Evolutionary conservation across 2,888 invertebrate species (phyloP).

Genomic region (Pristionchus exspectatus): DNA sequence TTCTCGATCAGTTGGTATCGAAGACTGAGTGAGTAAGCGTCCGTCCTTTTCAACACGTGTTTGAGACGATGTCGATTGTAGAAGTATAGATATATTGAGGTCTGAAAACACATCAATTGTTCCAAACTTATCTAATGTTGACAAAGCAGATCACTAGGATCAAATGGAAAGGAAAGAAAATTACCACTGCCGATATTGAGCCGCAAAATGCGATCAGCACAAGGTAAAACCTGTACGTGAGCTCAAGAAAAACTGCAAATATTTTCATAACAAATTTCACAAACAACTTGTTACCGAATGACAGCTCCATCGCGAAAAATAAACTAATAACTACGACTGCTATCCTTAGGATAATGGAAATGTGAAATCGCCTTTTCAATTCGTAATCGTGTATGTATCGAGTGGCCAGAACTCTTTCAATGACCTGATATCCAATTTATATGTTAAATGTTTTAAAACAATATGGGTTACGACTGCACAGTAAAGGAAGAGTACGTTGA

Average conservation of each 20-base stretch:
- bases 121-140: too few relatives aligned
- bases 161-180: not conserved
- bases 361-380: not conserved
- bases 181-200: not conserved
- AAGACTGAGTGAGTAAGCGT: not conserved
- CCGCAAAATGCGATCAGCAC: not conserved
- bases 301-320: not conserved
- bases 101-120: not conserved
- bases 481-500: not conserved
- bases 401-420: not conserved
- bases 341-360: not conserved
- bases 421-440: not conserved
- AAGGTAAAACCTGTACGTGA: not conserved
- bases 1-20: constrained; percentile 36
- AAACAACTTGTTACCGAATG: not conserved
- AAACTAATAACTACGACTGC: not conserved
- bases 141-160: too few relatives aligned
- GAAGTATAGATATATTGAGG: not conserved
- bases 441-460: not conserved
- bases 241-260: not conserved
- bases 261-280: not conserved
- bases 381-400: not conserved
- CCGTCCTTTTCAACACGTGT: not conserved
- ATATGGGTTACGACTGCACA: not conserved
- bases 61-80: constrained; percentile 33